Evolutionary conservation across 2,797 vertebrate genomes (phyloP), one percentile per base, ranked within the genome.

Genomic region (Pseudochromis fuscus): DNA sequence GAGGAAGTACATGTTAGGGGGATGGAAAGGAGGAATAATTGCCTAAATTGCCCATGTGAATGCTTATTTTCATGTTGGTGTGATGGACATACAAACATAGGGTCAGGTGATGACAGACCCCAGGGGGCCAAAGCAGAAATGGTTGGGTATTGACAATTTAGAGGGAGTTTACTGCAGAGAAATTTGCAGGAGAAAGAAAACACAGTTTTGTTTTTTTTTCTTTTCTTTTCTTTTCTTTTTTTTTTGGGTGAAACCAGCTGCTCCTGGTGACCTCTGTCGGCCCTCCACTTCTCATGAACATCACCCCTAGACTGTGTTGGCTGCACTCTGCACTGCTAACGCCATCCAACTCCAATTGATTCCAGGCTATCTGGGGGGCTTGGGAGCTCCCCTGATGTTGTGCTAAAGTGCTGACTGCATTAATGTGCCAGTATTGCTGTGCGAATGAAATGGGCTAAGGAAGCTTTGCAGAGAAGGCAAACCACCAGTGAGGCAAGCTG

Each of bases 391-490:
- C 77, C 53, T 67, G 82, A 77, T 66, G 77, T 57, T 77, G 42
- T 48, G 37, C 67, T 83, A 73, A 89, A 88, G 60, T 84, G 90
- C 89, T 91, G 89, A 90, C 90, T 75, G 77, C 57, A 76, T 81
- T 87, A 87, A 88, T 85, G 69, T 68, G 24, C 28, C 21, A 18
- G 59, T 67, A 74, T 76, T 87, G 77, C 72, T 84, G 48, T 75
- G 59, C 15, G 62, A 66, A 66, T 75, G 46, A 85, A 83, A 58
- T 37, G 44, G 56, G 40, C 53, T 55, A 60, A 49, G 25, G 69
- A 71, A 66, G 49, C 62, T 79, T 68, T 64, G 37, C 37, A 45
- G 46, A 53, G 27, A 46, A 67, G 40, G 48, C 21, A 67, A 6
- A 48, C 27, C n/a, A 48, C 51, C 57, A 71, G 38, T 46, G 55